Evolutionary conservation across 2,888 invertebrate species (phyloP).

Genomic region (Nymphalis c-album): DNA sequence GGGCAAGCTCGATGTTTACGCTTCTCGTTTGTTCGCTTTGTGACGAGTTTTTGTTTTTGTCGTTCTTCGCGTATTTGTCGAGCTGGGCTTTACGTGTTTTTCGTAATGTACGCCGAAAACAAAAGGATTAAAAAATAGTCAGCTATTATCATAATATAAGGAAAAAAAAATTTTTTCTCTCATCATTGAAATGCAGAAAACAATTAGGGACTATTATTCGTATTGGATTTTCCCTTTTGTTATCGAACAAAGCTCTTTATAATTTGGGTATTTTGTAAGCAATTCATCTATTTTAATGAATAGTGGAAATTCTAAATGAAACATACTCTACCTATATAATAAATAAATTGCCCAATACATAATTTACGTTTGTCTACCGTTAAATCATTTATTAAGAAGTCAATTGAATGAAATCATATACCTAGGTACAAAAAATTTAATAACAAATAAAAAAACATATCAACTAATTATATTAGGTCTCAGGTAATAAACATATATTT

Average conservation of each 20-base stretch:
- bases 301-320: background rate
- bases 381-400: too few species aligned
- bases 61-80: constrained; percentile 23
- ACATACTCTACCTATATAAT: background rate
- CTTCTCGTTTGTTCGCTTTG: constrained; percentile 32
- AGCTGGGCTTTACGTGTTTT: constrained; percentile 22
- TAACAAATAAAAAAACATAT: too few species aligned
- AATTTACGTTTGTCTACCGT: too few species aligned
- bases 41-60: constrained; percentile 20
- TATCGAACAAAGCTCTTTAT: constrained; percentile 14
- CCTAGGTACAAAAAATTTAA: too few species aligned
- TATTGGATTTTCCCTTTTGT: constrained; percentile 30
- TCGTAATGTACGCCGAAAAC: constrained; percentile 27
- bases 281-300: constrained; percentile 17
- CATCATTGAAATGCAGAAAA: constrained; percentile 24
- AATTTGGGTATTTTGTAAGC: constrained; percentile 22
- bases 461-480: too few species aligned
- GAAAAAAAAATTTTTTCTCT: constrained; percentile 27
- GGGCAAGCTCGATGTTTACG: constrained; percentile 31
- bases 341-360: too few species aligned
- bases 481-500: too few species aligned
- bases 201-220: constrained; percentile 28
- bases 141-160: constrained; percentile 31
- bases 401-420: too few species aligned
- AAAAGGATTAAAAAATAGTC: constrained; percentile 30